Base-by-base conservation (phyloP, 2,113 vertebrate species). In the Sminthopsis crassicaudata region DNA sequence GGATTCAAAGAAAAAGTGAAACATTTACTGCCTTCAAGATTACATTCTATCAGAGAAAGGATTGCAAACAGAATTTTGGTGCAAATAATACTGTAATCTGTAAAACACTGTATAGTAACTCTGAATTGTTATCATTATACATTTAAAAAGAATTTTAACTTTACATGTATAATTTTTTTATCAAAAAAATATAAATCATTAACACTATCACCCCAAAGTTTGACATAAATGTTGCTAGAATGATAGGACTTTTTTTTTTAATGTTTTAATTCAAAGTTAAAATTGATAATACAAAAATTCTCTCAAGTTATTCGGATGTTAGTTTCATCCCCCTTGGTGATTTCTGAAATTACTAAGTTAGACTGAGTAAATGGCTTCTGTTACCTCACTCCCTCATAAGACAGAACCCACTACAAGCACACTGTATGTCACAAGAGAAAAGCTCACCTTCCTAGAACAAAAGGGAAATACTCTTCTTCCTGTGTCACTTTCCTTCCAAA, bases 181-280 rank as follows among this genome's bases (percentile, higher is more conserved):
- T 91, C 46, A 94, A 92, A 92, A 90, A 91, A 30, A 14, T 91
- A 94, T 90, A 94, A 93, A 60, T 30, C n/a, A 50, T 94, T 92
- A 95, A 88, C 42, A 95, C 50, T 26, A 84, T 27, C 53, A 84
- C 27, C 93, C 96, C 89, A 60, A 51, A 94, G 92, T 48, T 46
- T 90, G 8, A 8, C 46, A 84, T 91, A 95, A 94, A 84, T 36
- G 67, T 46, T 94, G 3, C 25, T 93, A 90, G 90, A 91, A 91
- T 54, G 55, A 93, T 53, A 93, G 8, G 36, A 92, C 88, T 67
- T 60, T 90, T 42, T 42, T 96, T 53, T 76, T 91, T 92, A 19
- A 57, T 27, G 26, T 25, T 19, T 92, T 26, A 53, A 90, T 23
- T 91, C 92, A 42, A 94, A 95, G 95, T 22, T 92, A 91, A 97